phyloP scores from a whole-genome alignment of 35 echinoderm and acorn worm species.

The Ptychodera flava region DNA sequence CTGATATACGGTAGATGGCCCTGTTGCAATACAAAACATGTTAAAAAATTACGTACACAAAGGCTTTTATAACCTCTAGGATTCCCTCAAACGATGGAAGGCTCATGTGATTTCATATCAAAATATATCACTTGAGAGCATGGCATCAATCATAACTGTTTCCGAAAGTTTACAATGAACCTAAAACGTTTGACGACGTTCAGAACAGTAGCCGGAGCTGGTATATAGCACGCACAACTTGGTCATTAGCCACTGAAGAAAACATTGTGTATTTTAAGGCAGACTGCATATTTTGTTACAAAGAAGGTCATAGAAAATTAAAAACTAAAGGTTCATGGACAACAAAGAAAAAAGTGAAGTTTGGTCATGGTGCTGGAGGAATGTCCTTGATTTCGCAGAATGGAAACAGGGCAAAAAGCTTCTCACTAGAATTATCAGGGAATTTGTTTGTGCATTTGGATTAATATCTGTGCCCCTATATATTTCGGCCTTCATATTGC shows the following conservation, averaged over 20 bases:
- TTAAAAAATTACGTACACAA: neutral
- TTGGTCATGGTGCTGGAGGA: neutral
- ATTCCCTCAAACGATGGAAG: neutral
- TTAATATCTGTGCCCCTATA: too few species aligned
- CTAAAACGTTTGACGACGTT: neutral
- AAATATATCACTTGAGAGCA: neutral
- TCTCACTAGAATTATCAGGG: conserved; percentile 3
- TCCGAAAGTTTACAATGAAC: conserved; percentile 2
- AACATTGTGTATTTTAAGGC: conserved; percentile 12
- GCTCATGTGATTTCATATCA: neutral
- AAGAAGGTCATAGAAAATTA: neutral
- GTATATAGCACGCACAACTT: neutral
- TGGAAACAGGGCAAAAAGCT: neutral
- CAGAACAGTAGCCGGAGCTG: neutral
- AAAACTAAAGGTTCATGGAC: conserved; percentile 21
- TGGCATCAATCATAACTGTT: neutral
- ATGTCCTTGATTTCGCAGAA: neutral
- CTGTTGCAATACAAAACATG: neutral
- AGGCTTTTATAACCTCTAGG: neutral
- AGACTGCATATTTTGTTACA: conserved; percentile 34
- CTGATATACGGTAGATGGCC: neutral
- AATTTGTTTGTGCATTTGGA: conserved; percentile 6
- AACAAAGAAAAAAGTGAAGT: neutral
- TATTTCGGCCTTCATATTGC: too few species aligned
- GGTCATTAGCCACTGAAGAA: neutral